These are phyloP conservation scores for Papilio dardanus DNA, from an alignment of 1,140 invertebrate species.

Conservation along the genomic window DNA sequence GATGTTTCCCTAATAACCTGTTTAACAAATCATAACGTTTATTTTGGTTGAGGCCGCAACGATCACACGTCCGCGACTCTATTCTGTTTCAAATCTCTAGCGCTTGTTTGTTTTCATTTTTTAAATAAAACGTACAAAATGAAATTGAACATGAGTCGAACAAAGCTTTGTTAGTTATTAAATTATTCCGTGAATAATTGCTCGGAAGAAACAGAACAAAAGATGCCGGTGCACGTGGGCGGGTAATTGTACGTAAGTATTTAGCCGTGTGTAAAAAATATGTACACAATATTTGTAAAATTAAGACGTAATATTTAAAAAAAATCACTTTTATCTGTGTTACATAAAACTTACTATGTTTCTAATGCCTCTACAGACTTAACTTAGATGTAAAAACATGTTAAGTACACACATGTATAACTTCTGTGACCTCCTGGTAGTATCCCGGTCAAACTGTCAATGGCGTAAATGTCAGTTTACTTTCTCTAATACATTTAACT, in stretches of 20 bases:
- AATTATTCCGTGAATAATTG: slow-evolving; percentile 35
- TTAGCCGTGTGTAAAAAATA: slow-evolving; percentile 27
- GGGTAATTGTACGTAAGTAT: slow-evolving; percentile 35
- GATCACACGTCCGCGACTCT: slow-evolving; percentile 76
- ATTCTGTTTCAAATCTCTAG: slow-evolving; percentile 78
- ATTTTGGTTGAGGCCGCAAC: slow-evolving; percentile 74
- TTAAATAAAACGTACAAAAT: slow-evolving; percentile 64
- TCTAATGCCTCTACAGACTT: no score
- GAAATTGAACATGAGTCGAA: slow-evolving; percentile 48
- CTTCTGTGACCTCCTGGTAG: no score
- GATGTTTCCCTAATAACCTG: slow-evolving; percentile 78
- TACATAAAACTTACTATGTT: not conserved
- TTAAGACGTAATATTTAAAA: slow-evolving; percentile 15
- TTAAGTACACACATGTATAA: no score
- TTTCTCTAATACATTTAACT: no score
- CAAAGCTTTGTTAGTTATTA: slow-evolving; percentile 40
- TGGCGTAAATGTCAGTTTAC: no score
- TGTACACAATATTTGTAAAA: slow-evolving; percentile 8
- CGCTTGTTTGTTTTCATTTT: slow-evolving; percentile 71
- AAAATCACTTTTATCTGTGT: not conserved
- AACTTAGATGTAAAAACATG: no score
- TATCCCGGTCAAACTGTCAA: no score
- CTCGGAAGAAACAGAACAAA: slow-evolving; percentile 32
- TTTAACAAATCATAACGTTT: slow-evolving; percentile 79
- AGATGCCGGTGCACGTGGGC: slow-evolving; percentile 15